phyloP scores from a whole-genome alignment of 1,140 invertebrate species.

The Pararge aegeria region DNA sequence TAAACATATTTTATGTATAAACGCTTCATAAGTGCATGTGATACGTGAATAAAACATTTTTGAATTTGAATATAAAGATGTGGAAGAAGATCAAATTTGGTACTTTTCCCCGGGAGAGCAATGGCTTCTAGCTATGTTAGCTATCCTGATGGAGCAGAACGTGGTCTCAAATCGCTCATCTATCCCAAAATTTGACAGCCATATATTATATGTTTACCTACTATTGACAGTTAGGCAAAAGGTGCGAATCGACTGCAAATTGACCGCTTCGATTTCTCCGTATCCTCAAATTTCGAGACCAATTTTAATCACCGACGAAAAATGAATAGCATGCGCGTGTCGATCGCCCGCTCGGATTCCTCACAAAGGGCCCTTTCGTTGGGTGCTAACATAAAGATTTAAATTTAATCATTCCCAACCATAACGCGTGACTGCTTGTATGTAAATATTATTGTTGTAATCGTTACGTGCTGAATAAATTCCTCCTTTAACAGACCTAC shows the following conservation, averaged over 20 bases:
- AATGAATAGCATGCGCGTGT: constrained; percentile 46
- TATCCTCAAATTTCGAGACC: constrained; percentile 41
- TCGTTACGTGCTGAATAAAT: constrained; percentile 37
- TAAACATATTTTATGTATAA: too few relatives aligned
- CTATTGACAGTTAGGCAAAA: constrained; percentile 5
- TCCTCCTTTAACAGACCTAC: constrained; percentile 3
- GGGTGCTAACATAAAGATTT: constrained; percentile 21
- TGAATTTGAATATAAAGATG: too few relatives aligned
- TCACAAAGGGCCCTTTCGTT: constrained; percentile 43
- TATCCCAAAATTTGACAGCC: too few relatives aligned
- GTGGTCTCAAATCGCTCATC: too few relatives aligned
- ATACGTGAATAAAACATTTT: too few relatives aligned
- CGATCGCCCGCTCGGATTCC: constrained; percentile 53
- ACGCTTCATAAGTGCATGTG: too few relatives aligned
- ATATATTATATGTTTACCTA: too few relatives aligned
- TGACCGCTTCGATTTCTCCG: constrained; percentile 41
- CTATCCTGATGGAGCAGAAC: too few relatives aligned
- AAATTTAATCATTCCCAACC: constrained; percentile 9
- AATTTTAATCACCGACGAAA: constrained; percentile 47
- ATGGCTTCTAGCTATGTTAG: too few relatives aligned
- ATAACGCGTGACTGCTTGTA: constrained; percentile 2
- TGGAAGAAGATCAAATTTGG: too few relatives aligned
- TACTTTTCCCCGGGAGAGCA: too few relatives aligned
- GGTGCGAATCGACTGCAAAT: constrained; percentile 32
- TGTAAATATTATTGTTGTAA: constrained; percentile 17